Evolutionary conservation across 2,113 vertebrate species (phyloP).

Genomic region (Orycteropus afer): DNA sequence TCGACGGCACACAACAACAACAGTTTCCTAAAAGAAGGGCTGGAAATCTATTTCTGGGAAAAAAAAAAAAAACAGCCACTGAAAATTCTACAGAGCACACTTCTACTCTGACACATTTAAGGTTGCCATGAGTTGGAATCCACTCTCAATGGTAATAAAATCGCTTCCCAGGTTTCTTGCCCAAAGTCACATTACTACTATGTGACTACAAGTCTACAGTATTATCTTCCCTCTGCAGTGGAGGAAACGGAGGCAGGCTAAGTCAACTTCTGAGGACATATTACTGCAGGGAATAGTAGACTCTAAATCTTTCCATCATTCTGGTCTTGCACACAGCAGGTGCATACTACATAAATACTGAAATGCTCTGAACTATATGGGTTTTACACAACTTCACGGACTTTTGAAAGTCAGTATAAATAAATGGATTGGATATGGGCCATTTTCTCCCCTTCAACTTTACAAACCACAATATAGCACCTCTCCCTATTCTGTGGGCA

Average conservation of each 20-base stretch:
- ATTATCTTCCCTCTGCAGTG: not conserved
- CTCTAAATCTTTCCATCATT: not conserved
- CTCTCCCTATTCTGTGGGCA: not conserved
- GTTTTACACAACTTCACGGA: not conserved
- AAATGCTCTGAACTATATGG: not conserved
- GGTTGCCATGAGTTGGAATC: not conserved
- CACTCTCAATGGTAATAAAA: not conserved
- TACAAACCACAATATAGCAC: not conserved
- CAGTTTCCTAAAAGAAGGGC: not conserved
- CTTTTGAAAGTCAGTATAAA: not conserved
- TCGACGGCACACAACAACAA: no score
- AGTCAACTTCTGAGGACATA: not conserved
- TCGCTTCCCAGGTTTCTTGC: not conserved
- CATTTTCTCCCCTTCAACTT: not conserved
- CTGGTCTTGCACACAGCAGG: not conserved
- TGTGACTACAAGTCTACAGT: no score
- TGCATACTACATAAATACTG: not conserved
- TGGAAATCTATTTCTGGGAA: not conserved
- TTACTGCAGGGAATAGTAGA: not conserved
- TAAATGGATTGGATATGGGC: not conserved
- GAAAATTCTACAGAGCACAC: not conserved
- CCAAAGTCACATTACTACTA: not conserved
- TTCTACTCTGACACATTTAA: not conserved
- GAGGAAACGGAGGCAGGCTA: not conserved
- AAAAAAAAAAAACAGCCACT: not conserved